These are phyloP conservation scores for Ceraclea dissimilis DNA, from an alignment of 2,888 invertebrate species.

Conservation along the genomic window DNA sequence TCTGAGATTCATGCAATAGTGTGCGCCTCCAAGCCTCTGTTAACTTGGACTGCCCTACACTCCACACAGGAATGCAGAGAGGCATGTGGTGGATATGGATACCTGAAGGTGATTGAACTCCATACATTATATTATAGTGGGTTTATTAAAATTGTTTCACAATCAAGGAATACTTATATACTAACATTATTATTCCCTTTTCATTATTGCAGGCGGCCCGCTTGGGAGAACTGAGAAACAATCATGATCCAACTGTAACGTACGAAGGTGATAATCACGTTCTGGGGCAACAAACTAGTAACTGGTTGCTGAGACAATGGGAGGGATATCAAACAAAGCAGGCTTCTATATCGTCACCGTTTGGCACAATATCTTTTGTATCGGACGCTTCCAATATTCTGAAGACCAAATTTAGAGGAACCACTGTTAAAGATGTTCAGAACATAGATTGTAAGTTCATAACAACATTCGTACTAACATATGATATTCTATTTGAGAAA, in stretches of 20 bases:
- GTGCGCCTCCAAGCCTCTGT: slow-evolving; percentile 58
- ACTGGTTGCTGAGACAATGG: slow-evolving; percentile 73
- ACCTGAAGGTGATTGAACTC: slow-evolving; percentile 53
- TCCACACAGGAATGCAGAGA: slow-evolving; percentile 77
- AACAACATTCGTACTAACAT: neutral
- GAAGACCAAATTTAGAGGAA: slow-evolving; percentile 34
- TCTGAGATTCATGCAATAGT: slow-evolving; percentile 65
- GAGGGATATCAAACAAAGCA: slow-evolving; percentile 39
- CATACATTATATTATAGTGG: neutral
- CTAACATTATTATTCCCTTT: no score
- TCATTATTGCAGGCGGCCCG: slow-evolving; percentile 55
- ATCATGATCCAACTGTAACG: slow-evolving; percentile 85
- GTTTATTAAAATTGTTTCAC: neutral
- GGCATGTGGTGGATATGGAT: slow-evolving; percentile 86
- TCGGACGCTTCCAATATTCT: slow-evolving; percentile 44
- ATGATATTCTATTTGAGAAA: neutral
- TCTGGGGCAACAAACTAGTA: slow-evolving; percentile 80
- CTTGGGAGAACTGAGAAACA: slow-evolving; percentile 74
- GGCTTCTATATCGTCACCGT: slow-evolving; percentile 56
- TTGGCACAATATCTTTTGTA: slow-evolving; percentile 65
- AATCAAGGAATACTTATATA: no score
- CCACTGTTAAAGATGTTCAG: slow-evolving; percentile 31
- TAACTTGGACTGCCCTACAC: slow-evolving; percentile 69
- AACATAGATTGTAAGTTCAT: slow-evolving; percentile 34
- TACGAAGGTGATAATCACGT: slow-evolving; percentile 95